Evolutionary conservation across 2,113 vertebrate genomes (phyloP).

Genomic region (Meles meles): DNA sequence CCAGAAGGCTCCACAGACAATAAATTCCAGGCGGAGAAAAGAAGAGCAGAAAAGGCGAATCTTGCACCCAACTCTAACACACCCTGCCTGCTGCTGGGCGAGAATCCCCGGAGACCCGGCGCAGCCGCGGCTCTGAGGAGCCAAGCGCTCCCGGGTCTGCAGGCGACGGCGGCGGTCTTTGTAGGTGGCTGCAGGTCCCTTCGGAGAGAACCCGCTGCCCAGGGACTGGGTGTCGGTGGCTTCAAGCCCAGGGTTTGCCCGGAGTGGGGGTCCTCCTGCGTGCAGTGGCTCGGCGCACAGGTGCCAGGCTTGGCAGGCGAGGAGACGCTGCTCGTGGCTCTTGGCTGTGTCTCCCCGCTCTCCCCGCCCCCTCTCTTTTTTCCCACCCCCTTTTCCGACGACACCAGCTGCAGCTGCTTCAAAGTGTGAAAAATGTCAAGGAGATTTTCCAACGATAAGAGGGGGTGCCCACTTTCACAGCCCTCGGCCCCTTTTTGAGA

Average conservation of each 20-base stretch:
- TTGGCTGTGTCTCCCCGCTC: conserved; percentile 40
- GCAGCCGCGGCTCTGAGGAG: not conserved
- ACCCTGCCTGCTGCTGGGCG: not conserved
- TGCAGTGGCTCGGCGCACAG: conserved; percentile 66
- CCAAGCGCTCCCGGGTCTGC: not conserved
- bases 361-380: conserved; percentile 64
- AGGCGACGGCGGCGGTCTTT: not conserved
- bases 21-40: conserved; percentile 70
- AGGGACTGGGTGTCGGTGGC: not conserved
- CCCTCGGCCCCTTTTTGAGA: not conserved
- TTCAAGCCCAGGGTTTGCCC: not conserved
- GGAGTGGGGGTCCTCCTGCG: conserved; percentile 42
- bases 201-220: not conserved
- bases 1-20: conserved; percentile 70
- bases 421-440: conserved; percentile 73
- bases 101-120: conserved; percentile 8
- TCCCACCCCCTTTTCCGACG: conserved; percentile 71
- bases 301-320: conserved; percentile 65
- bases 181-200: conserved; percentile 19
- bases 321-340: conserved; percentile 57
- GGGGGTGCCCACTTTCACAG: not conserved
- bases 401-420: conserved; percentile 69
- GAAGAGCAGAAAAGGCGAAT: conserved; percentile 7
- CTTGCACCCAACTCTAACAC: conserved; percentile 51
- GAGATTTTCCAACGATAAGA: conserved; percentile 44